Base-by-base conservation (phyloP, 2,113 vertebrate species). In the Speoplatyrhinus poulsoni region DNA sequence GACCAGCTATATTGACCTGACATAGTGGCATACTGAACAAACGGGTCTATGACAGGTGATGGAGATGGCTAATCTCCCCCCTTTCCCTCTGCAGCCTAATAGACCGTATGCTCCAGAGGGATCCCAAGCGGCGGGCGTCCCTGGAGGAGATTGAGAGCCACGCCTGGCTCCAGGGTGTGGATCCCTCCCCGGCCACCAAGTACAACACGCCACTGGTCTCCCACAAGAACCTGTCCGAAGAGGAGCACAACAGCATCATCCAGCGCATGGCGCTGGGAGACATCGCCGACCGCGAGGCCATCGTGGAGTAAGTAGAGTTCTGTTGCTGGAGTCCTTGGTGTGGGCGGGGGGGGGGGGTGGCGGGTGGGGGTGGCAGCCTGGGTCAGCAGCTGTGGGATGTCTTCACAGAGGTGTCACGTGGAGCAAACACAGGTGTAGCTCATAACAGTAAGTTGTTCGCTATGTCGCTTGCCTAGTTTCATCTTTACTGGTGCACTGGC, bases 231-330 rank as follows among this genome's bases (percentile, higher is more conserved):
- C 94, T 99, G 53, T 99, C 96, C 0, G 98, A 99, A 41, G 97
- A 98, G 81, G 98, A 99, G 57, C 98, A 99, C 91, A 99, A 96
- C 88, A 93, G 96, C 73, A 99, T 99, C 82, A 96, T 99, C 61
- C 98, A 99, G 84, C 96, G 97, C 74, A 99, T 99, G 98, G 98
- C 98, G 69, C 95, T 98, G 0, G 98, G 98, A 7, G 97, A 98
- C 82, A 99, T 99, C 0, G 96, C 98, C 0, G 98, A 99, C 64
- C 81, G 98, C 1, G 98, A 99, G 1, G 90, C 95, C 73, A 99
- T 99, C 0, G 91, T 99, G 0, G 98, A 99, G 98, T 99, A 94
- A 85, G 96, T 93, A 5, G 46, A 1, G 11, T 12, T 9, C 10
- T 32, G 17, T 8, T 19, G 12, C 26, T 32, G 17, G 11, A 12